Evolutionary conservation across 35 echinoderm and acorn worm species (phyloP), one percentile per base, ranked within the genome.

Genomic region (Anneissia japonica): DNA sequence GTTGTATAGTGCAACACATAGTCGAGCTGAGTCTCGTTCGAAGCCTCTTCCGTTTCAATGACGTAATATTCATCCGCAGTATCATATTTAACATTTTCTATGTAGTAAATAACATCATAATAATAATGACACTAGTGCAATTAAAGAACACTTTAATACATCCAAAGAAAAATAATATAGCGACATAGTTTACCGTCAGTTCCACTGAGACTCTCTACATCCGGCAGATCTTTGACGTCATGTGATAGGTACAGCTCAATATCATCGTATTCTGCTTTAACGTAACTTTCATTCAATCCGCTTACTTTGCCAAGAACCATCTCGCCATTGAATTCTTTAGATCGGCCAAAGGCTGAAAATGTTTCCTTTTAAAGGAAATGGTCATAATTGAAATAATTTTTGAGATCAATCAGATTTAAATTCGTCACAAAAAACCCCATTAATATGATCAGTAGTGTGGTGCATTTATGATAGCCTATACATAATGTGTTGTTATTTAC

Each of bases 201-300:
- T 19, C 94, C 94, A 90, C 87, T 80, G 11, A 97, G 85, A 16
- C 72, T 37, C 13, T 79, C 89, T 26, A 81, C 33, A 12, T 41
- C 86, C 55, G 94, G 90, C 29, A 93, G 46, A 4, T 88, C 35
- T 40, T 81, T 35, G 35, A 35, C 81, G 13, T n/a, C 56, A 41
- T 80, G 21, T 37, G 94, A 91, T n/a, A 83, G 74, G 28, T 93
- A 93, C 1, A 97, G 6, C 30, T 93, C 79, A 77, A 97, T 34
- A 55, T 97, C 94, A 89, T 97, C 94, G 26, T 74, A 90, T 32
- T 87, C 35, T 38, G 87, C 87, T 76, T 90, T 87, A 0, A 84
- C 34, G 55, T 87, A 95, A 10, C 75, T 21, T 51, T 84, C 26
- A 84, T 39, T n/a, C 79, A 43, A 56, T 35, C 80, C 14, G 73